Percentiles rank a stretch among this genome's conserved stretches.
Conservation (phyloP, 2,888 invertebrate genomes). For the Harmothoe impar region DNA sequence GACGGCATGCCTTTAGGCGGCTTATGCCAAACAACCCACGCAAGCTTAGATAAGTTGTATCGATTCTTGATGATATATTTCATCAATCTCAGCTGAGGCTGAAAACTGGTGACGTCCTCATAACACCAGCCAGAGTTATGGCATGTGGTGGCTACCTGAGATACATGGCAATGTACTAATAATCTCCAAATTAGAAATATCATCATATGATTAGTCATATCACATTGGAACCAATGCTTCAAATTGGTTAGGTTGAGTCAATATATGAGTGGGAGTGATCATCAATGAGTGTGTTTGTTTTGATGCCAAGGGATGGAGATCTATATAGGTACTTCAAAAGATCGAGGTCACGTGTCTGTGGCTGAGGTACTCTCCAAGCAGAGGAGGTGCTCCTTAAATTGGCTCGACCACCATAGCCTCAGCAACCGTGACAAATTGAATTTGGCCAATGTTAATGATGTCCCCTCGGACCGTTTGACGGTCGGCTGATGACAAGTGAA, state of each 20-base stretch:
- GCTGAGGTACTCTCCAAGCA: neutral
- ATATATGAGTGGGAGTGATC: neutral
- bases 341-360: neutral
- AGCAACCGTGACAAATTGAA: constrained; percentile 11
- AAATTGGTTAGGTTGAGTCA: no score
- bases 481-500: constrained; percentile 53
- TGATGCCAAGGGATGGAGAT: neutral
- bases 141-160: neutral
- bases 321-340: neutral
- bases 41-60: constrained; percentile 26
- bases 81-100: neutral
- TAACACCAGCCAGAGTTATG: neutral
- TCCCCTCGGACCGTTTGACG: constrained; percentile 49
- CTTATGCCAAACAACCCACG: constrained; percentile 28
- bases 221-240: neutral
- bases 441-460: constrained; percentile 30
- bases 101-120: neutral
- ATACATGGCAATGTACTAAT: neutral
- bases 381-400: neutral
- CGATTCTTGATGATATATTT: constrained; percentile 31
- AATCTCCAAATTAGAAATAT: neutral
- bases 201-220: neutral
- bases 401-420: neutral
- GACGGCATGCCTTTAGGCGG: neutral
- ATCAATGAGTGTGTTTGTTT: neutral